phyloP scores from a whole-genome alignment of 2,797 vertebrate genomes.

The Microtus obscurus region DNA sequence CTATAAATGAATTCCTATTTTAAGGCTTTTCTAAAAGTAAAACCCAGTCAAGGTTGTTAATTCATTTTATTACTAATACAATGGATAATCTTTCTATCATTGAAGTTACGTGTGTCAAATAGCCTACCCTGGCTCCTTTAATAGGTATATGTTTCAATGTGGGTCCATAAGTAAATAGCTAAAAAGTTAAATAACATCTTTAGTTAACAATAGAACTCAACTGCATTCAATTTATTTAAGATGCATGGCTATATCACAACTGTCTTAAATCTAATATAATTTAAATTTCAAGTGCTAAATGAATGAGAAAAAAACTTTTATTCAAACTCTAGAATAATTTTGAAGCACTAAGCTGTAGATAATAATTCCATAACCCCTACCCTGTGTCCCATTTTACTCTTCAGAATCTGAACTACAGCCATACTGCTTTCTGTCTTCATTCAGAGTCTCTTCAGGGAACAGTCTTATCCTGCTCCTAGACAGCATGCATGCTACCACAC shows the following conservation, averaged over 20 bases:
- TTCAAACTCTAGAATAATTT: conserved; percentile 10
- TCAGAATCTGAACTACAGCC: background rate
- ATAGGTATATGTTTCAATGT: background rate
- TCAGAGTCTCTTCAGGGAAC: background rate
- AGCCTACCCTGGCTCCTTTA: conserved; percentile 70
- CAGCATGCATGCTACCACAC: background rate
- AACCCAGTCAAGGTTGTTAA: background rate
- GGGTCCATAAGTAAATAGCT: background rate
- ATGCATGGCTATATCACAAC: conserved; percentile 58
- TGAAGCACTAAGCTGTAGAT: background rate
- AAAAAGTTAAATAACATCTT: background rate
- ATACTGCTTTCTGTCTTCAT: background rate
- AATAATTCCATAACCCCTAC: background rate
- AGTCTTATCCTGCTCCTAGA: background rate
- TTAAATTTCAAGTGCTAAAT: conserved; percentile 53
- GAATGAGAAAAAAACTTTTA: background rate
- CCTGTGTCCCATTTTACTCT: background rate
- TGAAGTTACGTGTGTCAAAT: conserved; percentile 56
- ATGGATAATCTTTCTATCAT: conserved; percentile 67
- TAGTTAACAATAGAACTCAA: conserved; percentile 74
- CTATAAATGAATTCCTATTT: conserved; percentile 68
- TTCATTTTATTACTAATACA: conserved; percentile 62
- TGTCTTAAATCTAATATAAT: conserved; percentile 40
- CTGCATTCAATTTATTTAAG: conserved; percentile 72
- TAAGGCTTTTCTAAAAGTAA: conserved; percentile 65